A percentile compares a stretch with the other conserved stretches of the same genome.
These are phyloP conservation scores for Cotesia glomerata DNA, from an alignment of 1,140 invertebrate genomes.

Conservation along the genomic window DNA sequence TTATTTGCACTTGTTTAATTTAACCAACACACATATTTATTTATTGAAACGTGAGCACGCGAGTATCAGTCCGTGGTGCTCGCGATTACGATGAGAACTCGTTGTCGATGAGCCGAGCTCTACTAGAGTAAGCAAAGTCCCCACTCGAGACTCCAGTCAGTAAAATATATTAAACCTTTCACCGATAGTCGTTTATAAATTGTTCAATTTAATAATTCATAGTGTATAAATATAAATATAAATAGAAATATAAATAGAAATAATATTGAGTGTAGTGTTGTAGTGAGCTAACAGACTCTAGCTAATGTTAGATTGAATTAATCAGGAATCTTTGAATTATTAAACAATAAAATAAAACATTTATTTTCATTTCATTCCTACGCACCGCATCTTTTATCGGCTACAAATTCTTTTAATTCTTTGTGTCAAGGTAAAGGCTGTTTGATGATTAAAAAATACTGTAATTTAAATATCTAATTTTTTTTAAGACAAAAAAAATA, in stretches of 20 bases:
- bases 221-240: background rate
- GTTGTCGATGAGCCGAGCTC: background rate
- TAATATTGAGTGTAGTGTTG: background rate
- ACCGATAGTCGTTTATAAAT: background rate
- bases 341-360: too few relatives aligned
- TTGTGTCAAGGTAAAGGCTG: too few relatives aligned
- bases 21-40: too few relatives aligned
- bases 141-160: background rate
- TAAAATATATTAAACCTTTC: slow-evolving; percentile 7
- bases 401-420: too few relatives aligned
- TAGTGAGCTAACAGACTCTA: background rate
- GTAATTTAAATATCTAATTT: too few relatives aligned
- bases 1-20: too few relatives aligned
- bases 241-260: background rate
- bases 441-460: background rate
- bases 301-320: background rate
- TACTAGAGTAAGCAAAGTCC: background rate
- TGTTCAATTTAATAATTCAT: background rate
- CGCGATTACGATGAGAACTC: slow-evolving; percentile 7
- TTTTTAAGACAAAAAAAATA: too few relatives aligned
- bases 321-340: background rate
- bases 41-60: background rate
- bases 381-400: too few relatives aligned
- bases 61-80: background rate
- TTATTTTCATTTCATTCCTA: too few relatives aligned